Evolutionary conservation across 2,888 invertebrate species (phyloP).

Genomic region (Aleiodes testaceus): DNA sequence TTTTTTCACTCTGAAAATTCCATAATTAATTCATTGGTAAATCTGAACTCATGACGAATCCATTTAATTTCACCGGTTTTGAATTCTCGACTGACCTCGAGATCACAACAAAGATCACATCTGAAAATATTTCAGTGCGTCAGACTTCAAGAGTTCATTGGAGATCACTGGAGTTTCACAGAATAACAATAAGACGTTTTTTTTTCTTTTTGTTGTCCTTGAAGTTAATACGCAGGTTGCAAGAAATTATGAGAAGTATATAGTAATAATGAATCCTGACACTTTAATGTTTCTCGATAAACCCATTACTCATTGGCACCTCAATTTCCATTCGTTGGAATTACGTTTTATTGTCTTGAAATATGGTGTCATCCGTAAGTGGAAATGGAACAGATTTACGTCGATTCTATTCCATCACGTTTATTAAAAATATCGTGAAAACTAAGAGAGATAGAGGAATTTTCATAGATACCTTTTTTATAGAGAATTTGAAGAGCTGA

Average conservation of each 20-base stretch:
- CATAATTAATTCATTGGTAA: constrained; percentile 3
- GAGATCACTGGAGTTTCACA: constrained; percentile 4
- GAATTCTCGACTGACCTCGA: constrained; percentile 16
- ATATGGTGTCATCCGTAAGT: constrained; percentile 1
- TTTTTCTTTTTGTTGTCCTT: constrained; percentile 20
- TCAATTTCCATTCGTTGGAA: constrained; percentile 24
- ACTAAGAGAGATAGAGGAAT: too few relatives aligned
- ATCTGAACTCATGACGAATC: constrained; percentile 5
- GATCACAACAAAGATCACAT: constrained; percentile 27
- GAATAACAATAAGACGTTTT: not conserved
- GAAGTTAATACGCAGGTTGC: not conserved
- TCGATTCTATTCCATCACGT: too few relatives aligned
- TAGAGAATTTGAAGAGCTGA: too few relatives aligned
- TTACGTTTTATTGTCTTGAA: not conserved
- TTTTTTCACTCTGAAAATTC: too few relatives aligned
- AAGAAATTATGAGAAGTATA: not conserved
- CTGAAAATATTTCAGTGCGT: constrained; percentile 30
- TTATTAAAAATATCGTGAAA: too few relatives aligned
- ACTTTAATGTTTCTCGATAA: constrained; percentile 10
- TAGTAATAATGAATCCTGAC: constrained; percentile 9
- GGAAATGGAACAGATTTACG: not conserved
- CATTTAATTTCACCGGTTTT: constrained; percentile 2
- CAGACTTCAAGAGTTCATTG: constrained; percentile 7
- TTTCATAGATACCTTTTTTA: not conserved
- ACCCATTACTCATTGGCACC: constrained; percentile 16